Conservation (phyloP, 2,797 vertebrate species). For the Emys orbicularis region DNA sequence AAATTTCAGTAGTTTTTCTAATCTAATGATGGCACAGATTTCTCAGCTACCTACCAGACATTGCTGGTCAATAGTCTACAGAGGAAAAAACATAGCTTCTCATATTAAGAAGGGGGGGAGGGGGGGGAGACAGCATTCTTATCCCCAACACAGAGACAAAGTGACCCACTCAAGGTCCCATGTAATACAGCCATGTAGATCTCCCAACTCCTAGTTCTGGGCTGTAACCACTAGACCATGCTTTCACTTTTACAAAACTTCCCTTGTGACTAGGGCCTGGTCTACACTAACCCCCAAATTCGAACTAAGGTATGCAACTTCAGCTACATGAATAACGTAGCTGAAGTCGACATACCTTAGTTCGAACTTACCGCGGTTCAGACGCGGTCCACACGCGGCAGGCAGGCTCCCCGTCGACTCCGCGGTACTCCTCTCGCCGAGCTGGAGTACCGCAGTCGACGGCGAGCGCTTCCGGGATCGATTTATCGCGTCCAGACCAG, state of each 20-base stretch:
- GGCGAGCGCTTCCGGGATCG: too few species aligned
- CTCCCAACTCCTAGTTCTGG: accelerated
- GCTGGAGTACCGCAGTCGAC: too few species aligned
- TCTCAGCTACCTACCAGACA: not conserved
- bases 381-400: too few species aligned
- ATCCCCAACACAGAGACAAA: not conserved
- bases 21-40: not conserved
- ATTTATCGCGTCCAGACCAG: too few species aligned
- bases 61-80: not conserved
- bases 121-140: not conserved
- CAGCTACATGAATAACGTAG: too few species aligned
- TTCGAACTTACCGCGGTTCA: too few species aligned
- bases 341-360: too few species aligned
- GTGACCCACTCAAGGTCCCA: not conserved
- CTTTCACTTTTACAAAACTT: not conserved
- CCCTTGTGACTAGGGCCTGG: too few species aligned
- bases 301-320: too few species aligned
- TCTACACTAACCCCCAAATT: too few species aligned
- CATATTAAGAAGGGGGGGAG: not conserved
- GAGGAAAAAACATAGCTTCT: not conserved
- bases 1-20: conserved; percentile 34
- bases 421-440: too few species aligned
- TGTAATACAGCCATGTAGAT: not conserved
- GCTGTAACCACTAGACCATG: not conserved
- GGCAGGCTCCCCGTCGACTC: too few species aligned